phyloP scores from a whole-genome alignment of 2,888 invertebrate genomes.

The Plebejus anna region DNA sequence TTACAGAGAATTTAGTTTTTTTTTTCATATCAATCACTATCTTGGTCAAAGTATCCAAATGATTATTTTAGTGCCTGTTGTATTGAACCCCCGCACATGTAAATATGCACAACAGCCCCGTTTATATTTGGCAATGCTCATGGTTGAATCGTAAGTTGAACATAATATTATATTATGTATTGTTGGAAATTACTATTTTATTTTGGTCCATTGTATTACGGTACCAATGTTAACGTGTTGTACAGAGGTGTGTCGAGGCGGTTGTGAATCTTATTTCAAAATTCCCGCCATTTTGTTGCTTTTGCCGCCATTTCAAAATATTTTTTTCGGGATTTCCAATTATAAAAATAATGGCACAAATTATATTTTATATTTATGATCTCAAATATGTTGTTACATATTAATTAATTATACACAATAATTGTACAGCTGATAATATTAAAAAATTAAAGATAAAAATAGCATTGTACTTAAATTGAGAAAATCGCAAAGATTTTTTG shows the following conservation, averaged over 20 bases:
- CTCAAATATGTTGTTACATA: background rate
- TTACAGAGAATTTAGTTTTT: background rate
- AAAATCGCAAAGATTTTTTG: background rate
- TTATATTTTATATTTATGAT: background rate
- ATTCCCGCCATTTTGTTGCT: background rate
- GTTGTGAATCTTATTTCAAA: slow-evolving; percentile 1
- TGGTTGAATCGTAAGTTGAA: slow-evolving; percentile 52
- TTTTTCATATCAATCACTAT: background rate
- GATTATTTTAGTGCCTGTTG: slow-evolving; percentile 44
- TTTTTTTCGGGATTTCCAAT: background rate
- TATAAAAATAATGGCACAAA: background rate
- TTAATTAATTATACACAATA: background rate
- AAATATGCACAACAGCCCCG: slow-evolving; percentile 44
- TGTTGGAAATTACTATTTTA: slow-evolving; percentile 74
- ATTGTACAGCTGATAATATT: background rate
- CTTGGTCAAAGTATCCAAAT: slow-evolving; percentile 8
- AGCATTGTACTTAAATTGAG: slow-evolving; percentile 21
- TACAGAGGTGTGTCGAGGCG: slow-evolving; percentile 56
- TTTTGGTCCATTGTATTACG: slow-evolving; percentile 68
- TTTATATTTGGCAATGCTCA: slow-evolving; percentile 55
- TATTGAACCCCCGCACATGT: slow-evolving; percentile 42
- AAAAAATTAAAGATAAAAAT: background rate
- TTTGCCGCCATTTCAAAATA: background rate
- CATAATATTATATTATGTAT: slow-evolving; percentile 58
- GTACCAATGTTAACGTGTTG: slow-evolving; percentile 66